These are phyloP conservation scores for Aricia agestis DNA, from an alignment of 1,140 invertebrate genomes.

Conservation along the genomic window DNA sequence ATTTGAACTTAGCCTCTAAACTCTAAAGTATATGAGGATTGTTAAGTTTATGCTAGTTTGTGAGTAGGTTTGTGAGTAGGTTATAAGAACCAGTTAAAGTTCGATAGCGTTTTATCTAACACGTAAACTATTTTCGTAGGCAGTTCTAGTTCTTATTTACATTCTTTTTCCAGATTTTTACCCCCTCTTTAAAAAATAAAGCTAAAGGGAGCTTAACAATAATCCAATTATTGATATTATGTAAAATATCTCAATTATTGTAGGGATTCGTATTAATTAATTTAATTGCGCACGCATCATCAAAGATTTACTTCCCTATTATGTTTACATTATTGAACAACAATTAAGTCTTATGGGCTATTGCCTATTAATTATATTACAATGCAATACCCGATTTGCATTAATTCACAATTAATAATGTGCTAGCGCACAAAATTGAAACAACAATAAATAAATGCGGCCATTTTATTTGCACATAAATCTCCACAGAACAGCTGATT, in stretches of 20 bases:
- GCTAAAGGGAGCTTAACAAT: not conserved
- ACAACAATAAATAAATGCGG: slow-evolving; percentile 48
- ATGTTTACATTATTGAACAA: slow-evolving; percentile 9
- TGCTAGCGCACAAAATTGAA: slow-evolving; percentile 58
- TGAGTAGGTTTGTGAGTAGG: not conserved
- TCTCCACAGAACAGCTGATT: slow-evolving; percentile 54
- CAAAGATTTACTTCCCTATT: slow-evolving; percentile 4
- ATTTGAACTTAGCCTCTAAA: no score
- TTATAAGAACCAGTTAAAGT: not conserved
- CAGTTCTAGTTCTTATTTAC: no score
- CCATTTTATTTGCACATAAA: slow-evolving; percentile 60
- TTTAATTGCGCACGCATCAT: not conserved
- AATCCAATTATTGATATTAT: not conserved
- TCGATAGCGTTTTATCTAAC: no score
- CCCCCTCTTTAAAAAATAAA: not conserved
- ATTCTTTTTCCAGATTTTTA: no score
- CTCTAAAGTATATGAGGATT: no score
- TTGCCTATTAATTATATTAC: slow-evolving; percentile 2
- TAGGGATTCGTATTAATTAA: not conserved
- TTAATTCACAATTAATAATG: slow-evolving; percentile 40
- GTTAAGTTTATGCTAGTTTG: not conserved
- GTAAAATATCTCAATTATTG: not conserved
- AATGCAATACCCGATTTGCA: slow-evolving; percentile 17
- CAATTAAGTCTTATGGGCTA: slow-evolving; percentile 7
- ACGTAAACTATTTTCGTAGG: no score